Evolutionary conservation across 2,888 invertebrate genomes (phyloP).

Genomic region (Crocallis elinguaria): DNA sequence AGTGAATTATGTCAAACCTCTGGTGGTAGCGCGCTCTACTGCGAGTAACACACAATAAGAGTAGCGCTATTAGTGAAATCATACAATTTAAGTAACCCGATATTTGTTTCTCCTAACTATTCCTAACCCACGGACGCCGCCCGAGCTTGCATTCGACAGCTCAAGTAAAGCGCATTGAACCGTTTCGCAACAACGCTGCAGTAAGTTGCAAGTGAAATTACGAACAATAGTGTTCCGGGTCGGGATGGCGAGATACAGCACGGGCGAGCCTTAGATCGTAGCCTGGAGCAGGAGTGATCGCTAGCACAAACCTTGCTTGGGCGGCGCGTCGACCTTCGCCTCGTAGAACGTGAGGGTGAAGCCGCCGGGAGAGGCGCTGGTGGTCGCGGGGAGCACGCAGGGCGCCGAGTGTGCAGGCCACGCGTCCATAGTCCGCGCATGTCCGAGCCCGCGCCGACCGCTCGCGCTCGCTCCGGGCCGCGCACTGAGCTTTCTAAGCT

Average conservation of each 20-base stretch:
- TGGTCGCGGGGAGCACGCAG: constrained; percentile 83
- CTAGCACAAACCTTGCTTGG: constrained; percentile 60
- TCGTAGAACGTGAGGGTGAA: constrained; percentile 94
- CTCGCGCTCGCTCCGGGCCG: constrained; percentile 69
- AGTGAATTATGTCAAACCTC: no score
- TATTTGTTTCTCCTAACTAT: no score
- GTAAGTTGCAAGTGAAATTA: constrained; percentile 24
- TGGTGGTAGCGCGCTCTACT: no score
- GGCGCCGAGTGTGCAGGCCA: constrained; percentile 88
- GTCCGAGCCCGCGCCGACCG: constrained; percentile 70
- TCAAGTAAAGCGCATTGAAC: constrained; percentile 18
- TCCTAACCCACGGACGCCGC: neutral
- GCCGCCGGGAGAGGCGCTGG: constrained; percentile 90
- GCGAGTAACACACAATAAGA: no score
- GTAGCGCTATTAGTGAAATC: no score
- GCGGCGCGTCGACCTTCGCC: constrained; percentile 75
- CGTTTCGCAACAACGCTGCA: constrained; percentile 7
- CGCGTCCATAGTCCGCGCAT: constrained; percentile 88
- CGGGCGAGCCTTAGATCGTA: neutral
- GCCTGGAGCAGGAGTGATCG: neutral
- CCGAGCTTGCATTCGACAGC: constrained; percentile 1
- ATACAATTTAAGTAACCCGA: no score
- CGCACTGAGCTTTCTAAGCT: constrained; percentile 72
- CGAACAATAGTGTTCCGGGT: constrained; percentile 21
- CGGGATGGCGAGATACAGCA: constrained; percentile 3